Evolutionary conservation across 2,797 vertebrate species (phyloP), one percentile per base, ranked within the genome.

Genomic region (Betta splendens): DNA sequence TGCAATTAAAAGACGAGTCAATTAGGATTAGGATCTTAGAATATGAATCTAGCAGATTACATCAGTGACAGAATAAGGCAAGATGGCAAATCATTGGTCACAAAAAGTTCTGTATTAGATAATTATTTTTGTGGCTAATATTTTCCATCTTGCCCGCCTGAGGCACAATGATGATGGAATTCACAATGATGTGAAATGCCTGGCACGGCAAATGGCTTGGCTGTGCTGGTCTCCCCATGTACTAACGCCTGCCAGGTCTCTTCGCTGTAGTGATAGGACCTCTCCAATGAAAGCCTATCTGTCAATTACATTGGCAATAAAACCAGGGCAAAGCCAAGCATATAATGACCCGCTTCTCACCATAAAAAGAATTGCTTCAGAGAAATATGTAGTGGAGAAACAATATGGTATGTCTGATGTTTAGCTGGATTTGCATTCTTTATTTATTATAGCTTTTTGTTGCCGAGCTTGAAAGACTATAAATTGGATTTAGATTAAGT

Each of bases 141-240:
- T 75, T 77, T 51, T 57, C 35, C 25, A 54, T 58, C 25, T 49
- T 37, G 64, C 35, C 64, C 8, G 70, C 81, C 70, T 33, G 61
- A 61, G 60, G 72, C 72, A 43, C 47, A 50, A 35, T 40, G n/a
- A 74, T 81, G 73, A 80, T 79, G 68, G 79, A 78, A 80, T 85
- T 81, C 57, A 76, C 73, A 72, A 71, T 70, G 77, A 88, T 79
- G 68, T 75, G 67, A 83, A 81, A 73, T 68, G 75, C 28, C 75
- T 85, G 83, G 83, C 79, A 74, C 25, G 3, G 47, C 28, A 44
- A 61, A 75, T 54, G 46, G 52, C 45, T 75, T 60, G 64, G 75
- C 66, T 45, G 61, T 33, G 66, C 69, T 28, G 57, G 51, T 75
- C 59, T 77, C 69, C 68, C 64, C 6, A 31, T 11, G 5, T 55